Evolutionary conservation across 2,113 vertebrate species (phyloP).

Genomic region (Thunnus thynnus): DNA sequence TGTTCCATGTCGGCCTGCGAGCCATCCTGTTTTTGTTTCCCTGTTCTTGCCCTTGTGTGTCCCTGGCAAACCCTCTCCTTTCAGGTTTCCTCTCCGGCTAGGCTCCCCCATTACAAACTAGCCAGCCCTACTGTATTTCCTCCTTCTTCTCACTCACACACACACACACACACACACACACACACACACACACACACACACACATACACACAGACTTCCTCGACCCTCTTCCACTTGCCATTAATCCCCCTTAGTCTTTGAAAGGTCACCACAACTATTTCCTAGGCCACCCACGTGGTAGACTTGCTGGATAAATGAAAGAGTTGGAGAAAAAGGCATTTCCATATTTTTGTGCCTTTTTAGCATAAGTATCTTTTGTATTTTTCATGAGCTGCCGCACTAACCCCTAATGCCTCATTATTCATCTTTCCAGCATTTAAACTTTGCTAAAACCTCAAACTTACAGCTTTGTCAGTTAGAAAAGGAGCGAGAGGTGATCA

Average conservation of each 20-base stretch:
- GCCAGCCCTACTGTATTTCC: conserved; percentile 59
- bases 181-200: conserved; percentile 33
- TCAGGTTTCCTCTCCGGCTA: conserved; percentile 69
- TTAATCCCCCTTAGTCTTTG: conserved; percentile 52
- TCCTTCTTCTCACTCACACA: conserved; percentile 57
- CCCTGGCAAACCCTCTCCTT: conserved; percentile 66
- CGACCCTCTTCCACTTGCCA: conserved; percentile 66
- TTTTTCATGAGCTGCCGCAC: conserved; percentile 44
- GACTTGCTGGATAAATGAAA: conserved; percentile 57
- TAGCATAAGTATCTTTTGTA: conserved; percentile 47
- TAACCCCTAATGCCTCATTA: conserved; percentile 59
- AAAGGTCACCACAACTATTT: conserved; percentile 74
- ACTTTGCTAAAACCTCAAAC: conserved; percentile 38
- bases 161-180: conserved; percentile 1
- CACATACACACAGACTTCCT: conserved; percentile 58
- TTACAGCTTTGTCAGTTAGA: conserved; percentile 15
- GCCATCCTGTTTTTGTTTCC: conserved; percentile 83
- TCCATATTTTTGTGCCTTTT: conserved; percentile 57
- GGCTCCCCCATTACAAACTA: conserved; percentile 56
- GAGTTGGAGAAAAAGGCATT: conserved; percentile 36
- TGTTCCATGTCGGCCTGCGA: conserved; percentile 67
- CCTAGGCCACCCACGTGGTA: conserved; percentile 58
- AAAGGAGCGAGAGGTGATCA: conserved; percentile 30
- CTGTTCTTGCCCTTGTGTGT: conserved; percentile 62
- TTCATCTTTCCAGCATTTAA: conserved; percentile 31